Evolutionary conservation across 2,888 invertebrate genomes (phyloP).

Genomic region (Selenia dentaria): DNA sequence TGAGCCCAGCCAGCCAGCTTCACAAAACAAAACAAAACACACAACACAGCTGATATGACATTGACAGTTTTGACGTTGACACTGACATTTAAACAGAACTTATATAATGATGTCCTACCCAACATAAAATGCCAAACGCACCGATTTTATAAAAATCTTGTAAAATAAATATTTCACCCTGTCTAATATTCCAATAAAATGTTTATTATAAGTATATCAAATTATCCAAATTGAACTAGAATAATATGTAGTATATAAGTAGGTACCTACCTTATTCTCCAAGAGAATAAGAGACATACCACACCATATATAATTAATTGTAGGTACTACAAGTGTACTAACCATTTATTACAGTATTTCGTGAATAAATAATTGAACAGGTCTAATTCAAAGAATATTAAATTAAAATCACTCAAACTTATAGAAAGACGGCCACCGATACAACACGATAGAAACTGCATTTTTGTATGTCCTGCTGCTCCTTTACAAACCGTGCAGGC

Average conservation of each 20-base stretch:
- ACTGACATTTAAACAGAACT: no score
- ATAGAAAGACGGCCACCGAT: conserved; percentile 54
- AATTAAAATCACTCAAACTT: conserved; percentile 43
- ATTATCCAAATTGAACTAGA: neutral
- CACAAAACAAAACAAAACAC: neutral
- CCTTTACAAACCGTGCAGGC: conserved; percentile 72
- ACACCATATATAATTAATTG: no score
- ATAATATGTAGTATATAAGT: no score
- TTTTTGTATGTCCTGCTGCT: conserved; percentile 68
- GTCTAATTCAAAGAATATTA: conserved; percentile 24
- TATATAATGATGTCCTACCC: no score
- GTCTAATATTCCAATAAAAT: no score
- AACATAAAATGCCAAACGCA: no score
- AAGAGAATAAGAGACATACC: no score
- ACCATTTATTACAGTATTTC: conserved; percentile 44
- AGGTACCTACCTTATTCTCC: no score
- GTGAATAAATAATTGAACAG: conserved; percentile 27
- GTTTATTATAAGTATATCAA: no score
- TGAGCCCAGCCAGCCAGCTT: no score
- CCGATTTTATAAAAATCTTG: no score
- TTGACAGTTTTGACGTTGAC: neutral
- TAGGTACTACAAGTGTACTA: conserved; percentile 26
- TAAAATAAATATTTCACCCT: no score
- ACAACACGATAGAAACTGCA: conserved; percentile 66
- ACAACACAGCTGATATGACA: neutral